phyloP scores from a whole-genome alignment of 2,797 vertebrate genomes.

The Otolemur crassicaudatus region DNA sequence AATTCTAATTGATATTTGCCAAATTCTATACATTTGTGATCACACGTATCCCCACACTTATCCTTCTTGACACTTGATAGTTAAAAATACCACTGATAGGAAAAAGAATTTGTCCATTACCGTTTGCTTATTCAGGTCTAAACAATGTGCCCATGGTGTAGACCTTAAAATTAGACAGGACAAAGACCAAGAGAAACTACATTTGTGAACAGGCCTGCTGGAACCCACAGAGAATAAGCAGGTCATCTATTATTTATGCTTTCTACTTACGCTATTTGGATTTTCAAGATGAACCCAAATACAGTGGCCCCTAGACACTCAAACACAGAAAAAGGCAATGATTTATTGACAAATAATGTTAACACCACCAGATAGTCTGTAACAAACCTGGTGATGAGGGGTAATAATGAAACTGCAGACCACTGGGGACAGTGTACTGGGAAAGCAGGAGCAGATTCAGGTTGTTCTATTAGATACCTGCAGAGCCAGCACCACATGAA shows the following conservation, averaged over 20 bases:
- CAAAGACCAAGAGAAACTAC: conserved; percentile 59
- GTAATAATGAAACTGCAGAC: neutral
- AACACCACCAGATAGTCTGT: conserved; percentile 61
- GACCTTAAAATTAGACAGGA: conserved; percentile 53
- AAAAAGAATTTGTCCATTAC: neutral
- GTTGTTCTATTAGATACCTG: neutral
- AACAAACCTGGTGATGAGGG: conserved; percentile 15
- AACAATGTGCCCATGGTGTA: neutral
- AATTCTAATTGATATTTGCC: neutral
- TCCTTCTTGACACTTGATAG: neutral
- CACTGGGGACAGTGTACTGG: neutral
- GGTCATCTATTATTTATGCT: conserved; percentile 77
- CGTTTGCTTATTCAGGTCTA: conserved; percentile 35
- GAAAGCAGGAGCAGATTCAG: neutral
- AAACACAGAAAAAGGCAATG: conserved; percentile 62
- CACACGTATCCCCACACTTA: neutral
- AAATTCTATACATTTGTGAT: conserved; percentile 14
- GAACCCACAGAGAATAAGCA: conserved; percentile 16
- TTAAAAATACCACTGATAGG: neutral
- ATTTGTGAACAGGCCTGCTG: conserved; percentile 50
- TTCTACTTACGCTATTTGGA: conserved; percentile 74
- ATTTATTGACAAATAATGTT: conserved; percentile 76
- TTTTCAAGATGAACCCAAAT: conserved; percentile 76
- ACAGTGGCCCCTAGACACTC: conserved; percentile 60
- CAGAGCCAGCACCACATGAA: neutral